Base-by-base conservation (phyloP, 1,140 invertebrate genomes). In the Cylas formicarius region DNA sequence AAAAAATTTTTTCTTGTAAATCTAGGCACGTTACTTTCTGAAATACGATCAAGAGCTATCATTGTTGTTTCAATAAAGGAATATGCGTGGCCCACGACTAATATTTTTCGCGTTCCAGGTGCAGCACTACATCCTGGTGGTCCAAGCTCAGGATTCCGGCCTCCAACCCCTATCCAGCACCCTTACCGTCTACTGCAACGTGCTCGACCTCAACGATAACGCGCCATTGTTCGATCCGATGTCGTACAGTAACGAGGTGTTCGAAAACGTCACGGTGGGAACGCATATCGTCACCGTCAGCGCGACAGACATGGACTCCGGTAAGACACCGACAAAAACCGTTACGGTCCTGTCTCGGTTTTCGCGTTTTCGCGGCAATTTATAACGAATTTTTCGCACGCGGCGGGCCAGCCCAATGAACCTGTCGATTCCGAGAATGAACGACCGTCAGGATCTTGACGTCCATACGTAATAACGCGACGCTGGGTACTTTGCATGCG, bases 141-240 rank as follows among this genome's bases (percentile, higher is more conserved):
- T 91, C 1, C 86, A 91, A 65, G 91, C 90, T 1, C 86, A 90
- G 56, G 92, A 97, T 68, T 80, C 77, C 10, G 92, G 92, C 1
- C 75, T 80, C 33, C 90, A 91, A 7, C 80, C 82, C 27, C 68
- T 94, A n/a, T 93, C 90, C 0, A 90, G 86, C 18, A 92, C 89
- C 3, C 77, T 90, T 6, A 92, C 88, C 0, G 86, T 93, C 7
- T 93, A 92, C 67, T 85, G 95, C 63, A 93, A 95, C 69, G 88
- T 97, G 1, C 69, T 91, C 22, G 93, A 97, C 63, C 71, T 95
- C 16, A 97, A 97, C 65, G 94, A 97, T 70, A 97, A 97, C 63
- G 77, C 86, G 0, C 93, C 94, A 0, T 71, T 90, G 23, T 97
- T 97, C 62, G 84, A 93, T 58, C 81, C 86, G 0, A 88, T 91